phyloP scores from a whole-genome alignment of 2,797 vertebrate genomes.

The Sebastes kiyomatsui region DNA sequence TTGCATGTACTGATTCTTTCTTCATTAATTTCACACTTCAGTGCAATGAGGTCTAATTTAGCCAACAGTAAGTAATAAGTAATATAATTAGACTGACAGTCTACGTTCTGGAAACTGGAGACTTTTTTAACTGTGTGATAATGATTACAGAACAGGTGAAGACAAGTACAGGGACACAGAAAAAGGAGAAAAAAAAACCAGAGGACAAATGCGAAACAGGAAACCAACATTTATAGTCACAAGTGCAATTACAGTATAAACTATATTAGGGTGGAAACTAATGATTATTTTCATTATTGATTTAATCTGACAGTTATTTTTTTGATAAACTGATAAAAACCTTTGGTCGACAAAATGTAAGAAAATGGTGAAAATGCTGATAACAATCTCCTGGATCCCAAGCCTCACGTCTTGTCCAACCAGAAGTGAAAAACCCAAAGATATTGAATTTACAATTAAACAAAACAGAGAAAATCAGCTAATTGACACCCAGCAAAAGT shows the following conservation, averaged over 20 bases:
- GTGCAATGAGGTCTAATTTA: not conserved
- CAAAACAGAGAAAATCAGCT: not conserved
- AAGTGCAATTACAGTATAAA: not conserved
- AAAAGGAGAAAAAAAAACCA: too few relatives aligned
- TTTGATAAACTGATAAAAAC: not conserved
- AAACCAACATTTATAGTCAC: not conserved
- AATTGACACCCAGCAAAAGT: not conserved
- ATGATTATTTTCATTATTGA: not conserved
- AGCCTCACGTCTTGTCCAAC: not conserved
- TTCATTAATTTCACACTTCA: not conserved
- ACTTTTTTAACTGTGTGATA: too few relatives aligned
- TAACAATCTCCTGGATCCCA: not conserved
- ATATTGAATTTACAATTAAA: not conserved
- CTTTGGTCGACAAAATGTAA: not conserved
- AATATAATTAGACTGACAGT: not conserved
- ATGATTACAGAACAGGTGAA: too few relatives aligned
- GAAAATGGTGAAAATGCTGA: not conserved
- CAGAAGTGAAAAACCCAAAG: not conserved
- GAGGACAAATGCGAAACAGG: too few relatives aligned
- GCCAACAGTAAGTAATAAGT: not conserved
- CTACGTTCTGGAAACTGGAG: not conserved
- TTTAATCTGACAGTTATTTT: not conserved
- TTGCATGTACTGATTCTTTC: not conserved
- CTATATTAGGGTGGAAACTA: not conserved
- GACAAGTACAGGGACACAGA: too few relatives aligned